A percentile compares a stretch with the other conserved stretches of the same genome.
These are phyloP conservation scores for Helleia helle DNA, from an alignment of 2,888 invertebrate genomes.

Conservation along the genomic window DNA sequence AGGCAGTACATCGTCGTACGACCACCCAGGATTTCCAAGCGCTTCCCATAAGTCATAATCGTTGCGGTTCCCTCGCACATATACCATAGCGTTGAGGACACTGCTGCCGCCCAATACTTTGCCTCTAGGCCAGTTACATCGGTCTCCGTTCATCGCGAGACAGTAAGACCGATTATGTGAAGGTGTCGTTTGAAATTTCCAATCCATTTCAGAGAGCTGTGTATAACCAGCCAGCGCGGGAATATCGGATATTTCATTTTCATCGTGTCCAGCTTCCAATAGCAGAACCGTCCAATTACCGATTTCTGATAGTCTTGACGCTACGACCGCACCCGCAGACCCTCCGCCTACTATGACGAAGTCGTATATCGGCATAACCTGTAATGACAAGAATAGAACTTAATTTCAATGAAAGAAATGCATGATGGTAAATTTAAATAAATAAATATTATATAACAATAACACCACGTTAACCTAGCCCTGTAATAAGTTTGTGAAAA, in stretches of 20 bases:
- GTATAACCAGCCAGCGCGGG: slow-evolving; percentile 89
- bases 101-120: slow-evolving; percentile 92
- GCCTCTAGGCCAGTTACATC: slow-evolving; percentile 94
- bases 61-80: slow-evolving; percentile 88
- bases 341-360: slow-evolving; percentile 91
- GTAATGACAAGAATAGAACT: slow-evolving; percentile 28
- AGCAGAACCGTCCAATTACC: slow-evolving; percentile 88
- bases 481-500: no score
- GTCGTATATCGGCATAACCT: slow-evolving; percentile 87
- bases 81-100: slow-evolving; percentile 93
- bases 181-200: slow-evolving; percentile 93
- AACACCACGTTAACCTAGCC: no score
- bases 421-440: no score
- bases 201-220: slow-evolving; percentile 90
- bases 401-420: no score
- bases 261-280: slow-evolving; percentile 90
- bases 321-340: slow-evolving; percentile 91
- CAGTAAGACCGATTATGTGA: slow-evolving; percentile 86
- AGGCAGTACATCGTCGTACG: slow-evolving; percentile 84
- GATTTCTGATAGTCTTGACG: slow-evolving; percentile 86
- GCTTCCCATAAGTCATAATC: slow-evolving; percentile 92
- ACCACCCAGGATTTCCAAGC: slow-evolving; percentile 90
- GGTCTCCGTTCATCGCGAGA: slow-evolving; percentile 88
- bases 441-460: no score
- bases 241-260: slow-evolving; percentile 91